Evolutionary conservation across 2,888 invertebrate species (phyloP).

Genomic region (Leptinotarsa haldemani): DNA sequence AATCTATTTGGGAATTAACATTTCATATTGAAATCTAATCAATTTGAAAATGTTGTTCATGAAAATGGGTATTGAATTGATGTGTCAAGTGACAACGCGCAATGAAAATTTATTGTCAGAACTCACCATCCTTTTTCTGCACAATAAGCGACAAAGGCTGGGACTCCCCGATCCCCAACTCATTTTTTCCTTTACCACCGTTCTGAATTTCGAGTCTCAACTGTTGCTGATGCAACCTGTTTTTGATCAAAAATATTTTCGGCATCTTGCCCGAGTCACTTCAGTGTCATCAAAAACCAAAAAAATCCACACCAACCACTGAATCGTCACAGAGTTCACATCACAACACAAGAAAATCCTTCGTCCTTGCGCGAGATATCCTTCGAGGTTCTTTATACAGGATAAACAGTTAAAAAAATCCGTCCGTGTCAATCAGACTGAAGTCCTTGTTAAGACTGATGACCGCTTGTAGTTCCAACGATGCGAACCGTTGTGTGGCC

Average conservation of each 20-base stretch:
- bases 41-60: too few species aligned
- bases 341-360: conserved; percentile 36
- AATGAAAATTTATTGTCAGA: background rate
- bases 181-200: conserved; percentile 73
- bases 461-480: conserved; percentile 60
- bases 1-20: too few species aligned
- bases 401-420: conserved; percentile 27
- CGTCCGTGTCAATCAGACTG: conserved; percentile 54
- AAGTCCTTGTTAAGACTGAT: conserved; percentile 65
- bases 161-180: conserved; percentile 68
- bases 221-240: conserved; percentile 92
- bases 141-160: conserved; percentile 74
- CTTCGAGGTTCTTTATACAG: background rate
- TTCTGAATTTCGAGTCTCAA: conserved; percentile 86
- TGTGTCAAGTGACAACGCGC: too few species aligned
- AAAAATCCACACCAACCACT: conserved; percentile 27
- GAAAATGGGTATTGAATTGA: too few species aligned
- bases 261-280: conserved; percentile 73
- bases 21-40: too few species aligned
- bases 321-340: conserved; percentile 34
- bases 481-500: conserved; percentile 62
- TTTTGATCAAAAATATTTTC: conserved; percentile 93
- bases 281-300: conserved; percentile 32
- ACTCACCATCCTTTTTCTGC: conserved; percentile 65
- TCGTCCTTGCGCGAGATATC: conserved; percentile 22